These are phyloP conservation scores for Drosophila funebris DNA, from an alignment of 1,140 invertebrate genomes.

Conservation along the genomic window DNA sequence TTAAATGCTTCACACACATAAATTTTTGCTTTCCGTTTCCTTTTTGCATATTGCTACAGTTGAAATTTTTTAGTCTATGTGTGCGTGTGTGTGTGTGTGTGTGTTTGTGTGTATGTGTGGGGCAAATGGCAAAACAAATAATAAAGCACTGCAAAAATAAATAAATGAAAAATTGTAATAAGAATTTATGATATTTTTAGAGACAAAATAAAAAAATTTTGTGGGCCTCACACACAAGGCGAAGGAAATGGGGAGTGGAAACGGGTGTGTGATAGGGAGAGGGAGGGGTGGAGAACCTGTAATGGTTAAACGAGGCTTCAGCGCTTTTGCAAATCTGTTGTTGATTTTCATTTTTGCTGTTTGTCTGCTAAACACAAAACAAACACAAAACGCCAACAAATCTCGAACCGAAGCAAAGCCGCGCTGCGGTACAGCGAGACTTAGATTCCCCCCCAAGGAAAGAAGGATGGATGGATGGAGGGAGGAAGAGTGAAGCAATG, in stretches of 20 bases:
- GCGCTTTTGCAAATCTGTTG: slow-evolving; percentile 63
- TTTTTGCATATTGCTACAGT: slow-evolving; percentile 35
- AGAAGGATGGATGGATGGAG: too few species aligned
- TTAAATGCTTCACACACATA: slow-evolving; percentile 75
- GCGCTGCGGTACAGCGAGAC: neutral
- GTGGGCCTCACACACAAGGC: neutral
- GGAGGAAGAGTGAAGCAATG: too few species aligned
- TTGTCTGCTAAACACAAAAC: slow-evolving; percentile 78
- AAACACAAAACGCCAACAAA: slow-evolving; percentile 59
- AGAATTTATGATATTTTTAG: slow-evolving; percentile 74
- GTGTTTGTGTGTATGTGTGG: slow-evolving; percentile 31
- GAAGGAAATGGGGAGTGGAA: neutral
- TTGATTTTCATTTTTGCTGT: slow-evolving; percentile 78
- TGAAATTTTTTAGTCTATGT: slow-evolving; percentile 4
- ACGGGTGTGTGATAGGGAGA: neutral
- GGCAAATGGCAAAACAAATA: slow-evolving; percentile 77
- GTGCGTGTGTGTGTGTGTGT: neutral
- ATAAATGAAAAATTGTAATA: slow-evolving; percentile 75
- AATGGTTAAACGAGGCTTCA: slow-evolving; percentile 24
- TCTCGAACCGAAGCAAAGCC: slow-evolving; percentile 25
- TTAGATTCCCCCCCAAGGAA: neutral
- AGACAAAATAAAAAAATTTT: slow-evolving; percentile 59
- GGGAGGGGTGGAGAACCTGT: neutral
- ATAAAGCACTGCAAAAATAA: slow-evolving; percentile 73
- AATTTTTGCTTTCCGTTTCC: slow-evolving; percentile 53